Conservation (phyloP, 2,888 invertebrate species). For the Esperia sulphurella region DNA sequence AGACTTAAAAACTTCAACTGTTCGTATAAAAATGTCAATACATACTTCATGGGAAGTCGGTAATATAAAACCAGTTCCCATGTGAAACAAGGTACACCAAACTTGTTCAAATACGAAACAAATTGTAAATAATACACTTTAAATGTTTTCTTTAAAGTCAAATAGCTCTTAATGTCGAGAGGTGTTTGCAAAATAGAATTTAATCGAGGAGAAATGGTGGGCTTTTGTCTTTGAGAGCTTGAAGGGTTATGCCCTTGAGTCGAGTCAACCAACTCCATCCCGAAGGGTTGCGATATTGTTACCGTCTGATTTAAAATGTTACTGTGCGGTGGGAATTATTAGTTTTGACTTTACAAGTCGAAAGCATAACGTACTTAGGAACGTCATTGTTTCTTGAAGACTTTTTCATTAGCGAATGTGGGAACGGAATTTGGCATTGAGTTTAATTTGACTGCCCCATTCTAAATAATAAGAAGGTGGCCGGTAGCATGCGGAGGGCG, state of each 20-base stretch:
- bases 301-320: neutral
- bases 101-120: conserved; percentile 37
- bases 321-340: neutral
- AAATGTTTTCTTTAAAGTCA: conserved; percentile 44
- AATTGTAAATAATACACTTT: conserved; percentile 28
- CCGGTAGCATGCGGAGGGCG: too few relatives aligned
- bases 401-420: neutral
- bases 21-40: neutral
- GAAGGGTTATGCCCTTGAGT: conserved; percentile 16
- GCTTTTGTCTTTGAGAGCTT: conserved; percentile 51
- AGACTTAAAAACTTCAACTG: too few relatives aligned
- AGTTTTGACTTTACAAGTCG: neutral
- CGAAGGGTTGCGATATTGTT: neutral
- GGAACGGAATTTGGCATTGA: neutral
- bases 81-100: conserved; percentile 29
- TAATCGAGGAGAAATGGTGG: conserved; percentile 52
- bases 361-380: neutral
- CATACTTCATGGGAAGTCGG: too few relatives aligned
- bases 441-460: too few relatives aligned
- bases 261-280: conserved; percentile 37
- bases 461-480: too few relatives aligned
- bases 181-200: conserved; percentile 72
- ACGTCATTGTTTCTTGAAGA: neutral
- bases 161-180: conserved; percentile 43
- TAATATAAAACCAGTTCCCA: conserved; percentile 37